Conservation (phyloP, 2,888 invertebrate genomes). For the Phengaris alcon region DNA sequence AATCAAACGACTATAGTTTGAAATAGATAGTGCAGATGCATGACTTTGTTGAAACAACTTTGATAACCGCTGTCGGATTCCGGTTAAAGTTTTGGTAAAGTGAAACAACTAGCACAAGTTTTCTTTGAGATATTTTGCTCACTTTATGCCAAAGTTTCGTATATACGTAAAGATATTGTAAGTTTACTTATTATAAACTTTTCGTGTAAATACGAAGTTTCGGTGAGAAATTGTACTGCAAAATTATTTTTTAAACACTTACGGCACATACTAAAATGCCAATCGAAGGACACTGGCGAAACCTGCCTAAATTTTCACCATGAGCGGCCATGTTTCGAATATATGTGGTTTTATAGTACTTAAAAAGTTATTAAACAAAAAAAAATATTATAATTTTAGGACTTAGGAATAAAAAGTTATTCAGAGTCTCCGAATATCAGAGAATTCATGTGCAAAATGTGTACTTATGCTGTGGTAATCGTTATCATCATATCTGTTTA, state of each 20-base stretch:
- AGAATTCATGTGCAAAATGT: too few relatives aligned
- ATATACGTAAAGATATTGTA: constrained; percentile 9
- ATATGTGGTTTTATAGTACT: too few relatives aligned
- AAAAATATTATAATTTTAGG: too few relatives aligned
- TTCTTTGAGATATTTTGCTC: constrained; percentile 28
- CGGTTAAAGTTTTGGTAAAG: constrained; percentile 30
- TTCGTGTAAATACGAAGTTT: not conserved
- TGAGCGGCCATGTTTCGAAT: too few relatives aligned
- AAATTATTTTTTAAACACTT: not conserved
- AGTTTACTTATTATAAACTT: constrained; percentile 9
- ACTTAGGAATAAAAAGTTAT: too few relatives aligned
- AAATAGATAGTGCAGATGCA: constrained; percentile 25
- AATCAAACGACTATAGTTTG: constrained; percentile 18
- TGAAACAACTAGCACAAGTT: constrained; percentile 26
- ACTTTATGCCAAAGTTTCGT: constrained; percentile 15
- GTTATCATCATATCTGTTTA: too few relatives aligned
- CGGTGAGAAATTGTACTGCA: not conserved
- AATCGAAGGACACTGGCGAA: too few relatives aligned
- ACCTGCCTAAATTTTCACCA: too few relatives aligned
- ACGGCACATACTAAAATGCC: too few relatives aligned
- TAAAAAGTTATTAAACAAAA: too few relatives aligned
- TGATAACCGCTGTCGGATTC: constrained; percentile 25
- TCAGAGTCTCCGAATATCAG: too few relatives aligned
- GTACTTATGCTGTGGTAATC: too few relatives aligned
- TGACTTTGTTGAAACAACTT: constrained; percentile 22